Evolutionary conservation across 2,888 invertebrate genomes (phyloP), one percentile per base, ranked within the genome.

Genomic region (Gonocerus acuteangulatus): DNA sequence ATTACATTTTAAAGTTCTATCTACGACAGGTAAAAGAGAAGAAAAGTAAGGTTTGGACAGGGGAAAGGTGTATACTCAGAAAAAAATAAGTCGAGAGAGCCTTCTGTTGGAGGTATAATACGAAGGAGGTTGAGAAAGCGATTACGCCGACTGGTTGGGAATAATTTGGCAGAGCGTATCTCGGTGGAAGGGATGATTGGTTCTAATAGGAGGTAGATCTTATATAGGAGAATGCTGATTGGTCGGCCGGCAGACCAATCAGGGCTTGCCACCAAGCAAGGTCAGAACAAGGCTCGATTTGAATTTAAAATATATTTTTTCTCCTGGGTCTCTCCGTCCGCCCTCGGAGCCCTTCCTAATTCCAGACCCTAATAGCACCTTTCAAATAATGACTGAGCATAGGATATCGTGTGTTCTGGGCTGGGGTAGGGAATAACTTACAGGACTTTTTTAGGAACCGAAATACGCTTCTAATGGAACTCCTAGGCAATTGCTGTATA

Each of bases 341-440:
- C 9, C 27, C 27, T 27, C 9, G 27, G 27, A 27, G 27, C 27
- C 27, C 27, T 27, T 27, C 4, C 27, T 9, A n/a, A n/a, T 27
- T 27, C 9, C 27, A 27, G 27, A n/a, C 27, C 27, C 27, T 39
- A 39, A 39, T 39, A 39, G 7, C 39, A 11, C n/a, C 39, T 39
- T 39, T 39, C 39, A 39, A 39, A n/a, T 39, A 39, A 39, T 39
- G 39, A 39, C 39, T 39, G 39, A 39, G 39, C 39, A 39, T 39
- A 15, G 39, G 39, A 39, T 39, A n/a, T 15, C 39, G 39, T 39
- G 39, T 4, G 32, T n/a, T n/a, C n/a, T n/a, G n/a, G n/a, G n/a
- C n/a, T n/a, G n/a, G n/a, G n/a, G n/a, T n/a, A n/a, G n/a, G n/a
- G n/a, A n/a, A n/a, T n/a, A n/a, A n/a, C n/a, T n/a, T n/a, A n/a